These are phyloP conservation scores for Platysternon megacephalum DNA, from an alignment of 2,113 vertebrate species.

Conservation along the genomic window DNA sequence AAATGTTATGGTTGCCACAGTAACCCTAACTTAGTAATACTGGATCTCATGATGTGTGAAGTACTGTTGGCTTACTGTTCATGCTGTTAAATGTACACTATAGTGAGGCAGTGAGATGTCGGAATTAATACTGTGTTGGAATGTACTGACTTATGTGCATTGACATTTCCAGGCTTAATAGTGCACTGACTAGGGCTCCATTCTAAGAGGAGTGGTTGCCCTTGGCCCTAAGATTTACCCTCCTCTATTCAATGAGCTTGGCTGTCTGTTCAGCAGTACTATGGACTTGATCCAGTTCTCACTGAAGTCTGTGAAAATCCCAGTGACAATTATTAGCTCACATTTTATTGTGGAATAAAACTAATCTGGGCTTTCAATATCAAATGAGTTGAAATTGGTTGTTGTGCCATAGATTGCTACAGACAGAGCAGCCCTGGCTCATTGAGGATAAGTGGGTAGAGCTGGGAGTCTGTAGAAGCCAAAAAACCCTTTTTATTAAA, in stretches of 20 bases:
- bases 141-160: not conserved
- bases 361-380: not conserved
- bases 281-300: not conserved
- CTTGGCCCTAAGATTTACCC: not conserved
- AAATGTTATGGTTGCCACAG: not conserved
- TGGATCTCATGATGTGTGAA: not conserved
- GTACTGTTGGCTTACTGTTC: not conserved
- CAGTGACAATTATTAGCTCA: not conserved
- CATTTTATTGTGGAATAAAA: not conserved
- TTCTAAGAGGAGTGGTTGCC: not conserved
- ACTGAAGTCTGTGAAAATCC: not conserved
- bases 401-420: not conserved
- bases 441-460: not conserved
- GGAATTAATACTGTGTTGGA: not conserved
- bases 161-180: not conserved
- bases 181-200: not conserved
- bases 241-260: not conserved
- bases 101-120: fast-evolving
- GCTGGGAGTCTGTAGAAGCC: not conserved
- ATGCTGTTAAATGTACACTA: not conserved
- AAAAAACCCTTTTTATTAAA: not conserved
- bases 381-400: not conserved
- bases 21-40: fast-evolving
- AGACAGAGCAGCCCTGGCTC: not conserved
- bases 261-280: not conserved